phyloP scores from a whole-genome alignment of 2,113 vertebrate species.

The Colinus virginianus region DNA sequence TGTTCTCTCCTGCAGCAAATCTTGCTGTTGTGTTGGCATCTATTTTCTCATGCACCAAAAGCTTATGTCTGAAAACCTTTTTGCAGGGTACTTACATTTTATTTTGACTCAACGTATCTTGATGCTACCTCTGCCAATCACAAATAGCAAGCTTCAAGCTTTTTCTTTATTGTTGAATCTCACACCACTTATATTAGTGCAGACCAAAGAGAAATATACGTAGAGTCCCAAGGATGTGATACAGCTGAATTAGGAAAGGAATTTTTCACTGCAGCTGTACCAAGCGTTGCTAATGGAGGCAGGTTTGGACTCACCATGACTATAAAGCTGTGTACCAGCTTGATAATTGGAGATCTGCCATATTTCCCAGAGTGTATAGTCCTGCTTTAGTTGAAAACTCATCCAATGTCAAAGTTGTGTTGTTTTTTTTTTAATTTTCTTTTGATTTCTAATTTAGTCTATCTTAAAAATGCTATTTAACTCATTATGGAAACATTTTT shows the following conservation, averaged over 20 bases:
- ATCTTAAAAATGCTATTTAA: neutral
- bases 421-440: neutral
- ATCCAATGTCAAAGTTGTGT: neutral
- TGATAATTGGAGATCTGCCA: constrained; percentile 11
- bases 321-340: neutral
- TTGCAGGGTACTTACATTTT: neutral
- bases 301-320: neutral
- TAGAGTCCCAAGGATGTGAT: neutral
- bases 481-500: constrained; percentile 21
- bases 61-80: constrained; percentile 12
- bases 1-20: neutral
- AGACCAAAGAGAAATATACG: neutral
- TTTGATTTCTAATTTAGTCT: neutral
- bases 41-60: neutral
- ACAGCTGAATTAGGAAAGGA: neutral
- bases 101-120: neutral
- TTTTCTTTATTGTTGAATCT: neutral
- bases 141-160: neutral
- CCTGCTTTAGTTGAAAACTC: neutral
- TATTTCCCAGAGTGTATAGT: neutral
- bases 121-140: neutral
- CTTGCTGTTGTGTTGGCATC: neutral
- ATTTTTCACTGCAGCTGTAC: neutral
- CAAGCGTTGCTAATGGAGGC: neutral
- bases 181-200: neutral